These are phyloP conservation scores for Samia ricini DNA, from an alignment of 1,140 invertebrate species.

Conservation along the genomic window DNA sequence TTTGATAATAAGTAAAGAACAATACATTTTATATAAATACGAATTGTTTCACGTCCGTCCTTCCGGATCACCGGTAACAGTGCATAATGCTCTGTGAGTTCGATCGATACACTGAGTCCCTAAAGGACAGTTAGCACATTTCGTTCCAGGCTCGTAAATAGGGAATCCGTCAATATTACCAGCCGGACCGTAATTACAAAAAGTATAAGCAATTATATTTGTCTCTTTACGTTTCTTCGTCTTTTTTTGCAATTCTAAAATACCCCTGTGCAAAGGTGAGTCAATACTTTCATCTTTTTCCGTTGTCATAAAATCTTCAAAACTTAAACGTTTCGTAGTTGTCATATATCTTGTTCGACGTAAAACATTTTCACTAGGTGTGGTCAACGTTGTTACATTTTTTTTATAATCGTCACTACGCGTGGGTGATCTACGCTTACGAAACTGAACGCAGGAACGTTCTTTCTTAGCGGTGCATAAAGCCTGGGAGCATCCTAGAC, in stretches of 20 bases:
- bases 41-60: neutral
- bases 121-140: slow-evolving; percentile 59
- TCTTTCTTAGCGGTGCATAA: slow-evolving; percentile 52
- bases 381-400: slow-evolving; percentile 28
- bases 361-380: slow-evolving; percentile 42
- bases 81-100: slow-evolving; percentile 57
- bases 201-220: slow-evolving; percentile 57
- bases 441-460: slow-evolving; percentile 47
- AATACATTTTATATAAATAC: neutral
- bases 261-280: slow-evolving; percentile 50
- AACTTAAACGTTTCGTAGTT: slow-evolving; percentile 11
- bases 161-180: slow-evolving; percentile 68
- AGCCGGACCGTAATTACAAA: slow-evolving; percentile 69
- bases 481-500: slow-evolving; percentile 63
- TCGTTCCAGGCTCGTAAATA: slow-evolving; percentile 56
- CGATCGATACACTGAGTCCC: slow-evolving; percentile 54
- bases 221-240: slow-evolving; percentile 32
- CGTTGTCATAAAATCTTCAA: slow-evolving; percentile 43
- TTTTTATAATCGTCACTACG: neutral
- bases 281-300: slow-evolving; percentile 20
- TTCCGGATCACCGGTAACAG: slow-evolving; percentile 56
- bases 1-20: neutral
- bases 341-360: slow-evolving; percentile 52
- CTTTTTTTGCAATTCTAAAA: slow-evolving; percentile 25
- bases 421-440: slow-evolving; percentile 34